Evolutionary conservation across 2,113 vertebrate species (phyloP), one percentile per base, ranked within the genome.

Genomic region (Athene noctua): DNA sequence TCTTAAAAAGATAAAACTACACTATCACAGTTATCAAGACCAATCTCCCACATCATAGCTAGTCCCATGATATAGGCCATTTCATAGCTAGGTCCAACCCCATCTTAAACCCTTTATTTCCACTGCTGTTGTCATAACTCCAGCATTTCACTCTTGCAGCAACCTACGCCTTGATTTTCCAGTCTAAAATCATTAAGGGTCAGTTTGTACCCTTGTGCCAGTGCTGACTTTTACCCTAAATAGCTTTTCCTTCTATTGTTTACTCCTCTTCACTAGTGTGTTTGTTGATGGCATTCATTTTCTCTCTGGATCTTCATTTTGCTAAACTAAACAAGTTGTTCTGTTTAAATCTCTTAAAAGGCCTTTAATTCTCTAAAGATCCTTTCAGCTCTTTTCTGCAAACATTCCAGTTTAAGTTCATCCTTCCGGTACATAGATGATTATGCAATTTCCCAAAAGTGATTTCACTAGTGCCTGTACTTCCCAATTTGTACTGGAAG

Each of bases 281-380:
- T 92, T 94, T 87, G 65, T 94, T 1, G 0, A 70, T 59, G 80
- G 72, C 59, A 83, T 66, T 86, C 6, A 62, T 95, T 87, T 94
- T 91, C 46, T 85, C 71, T 38, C 63, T 92, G 6, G 0, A 61
- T 94, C 54, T 75, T 85, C 51, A 49, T 87, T 89, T 91, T 89
- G 11, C 36, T 92, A 96, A 89, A 91, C 92, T 96, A 89, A 97
- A 94, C 93, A 96, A 86, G 63, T 72, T 74, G 25, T 61, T 84
- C 47, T 85, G 34, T 84, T 96, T 85, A 82, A 89, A 89, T 63
- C 65, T 96, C 66, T 71, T 81, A 57, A 88, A 91, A 92, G 27
- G 29, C 36, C 44, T 92, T 92, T 87, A 61, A 63, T 75, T 91
- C 80, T 40, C 16, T 91, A 79, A 59, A 4, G 5, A 94, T 78